Evolutionary conservation across 1,140 invertebrate genomes (phyloP).

Genomic region (Cyphomyrmex costatus): DNA sequence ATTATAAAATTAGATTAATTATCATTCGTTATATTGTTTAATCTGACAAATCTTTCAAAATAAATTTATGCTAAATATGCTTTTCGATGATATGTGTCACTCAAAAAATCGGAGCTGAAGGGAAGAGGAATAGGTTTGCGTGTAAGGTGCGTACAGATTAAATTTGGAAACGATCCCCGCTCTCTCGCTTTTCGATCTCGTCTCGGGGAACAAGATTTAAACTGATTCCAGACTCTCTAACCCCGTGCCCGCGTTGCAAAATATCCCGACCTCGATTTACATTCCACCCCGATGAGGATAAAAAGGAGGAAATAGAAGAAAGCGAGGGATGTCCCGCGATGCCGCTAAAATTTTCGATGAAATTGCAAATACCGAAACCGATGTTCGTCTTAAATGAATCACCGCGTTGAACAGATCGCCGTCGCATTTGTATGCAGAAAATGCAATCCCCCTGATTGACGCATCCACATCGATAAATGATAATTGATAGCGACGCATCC

Average conservation of each 20-base stretch:
- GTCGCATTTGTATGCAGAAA: not conserved
- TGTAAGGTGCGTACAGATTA: conserved; percentile 51
- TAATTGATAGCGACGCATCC: not conserved
- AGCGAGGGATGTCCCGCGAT: conserved; percentile 26
- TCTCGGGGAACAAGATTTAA: conserved; percentile 60
- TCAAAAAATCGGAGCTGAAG: conserved; percentile 27
- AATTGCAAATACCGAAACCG: not conserved
- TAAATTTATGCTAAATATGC: not conserved
- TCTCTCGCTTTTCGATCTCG: conserved; percentile 57
- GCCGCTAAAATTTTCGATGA: conserved; percentile 31
- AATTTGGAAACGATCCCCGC: conserved; percentile 52
- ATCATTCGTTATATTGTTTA: not conserved
- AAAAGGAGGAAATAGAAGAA: conserved; percentile 53
- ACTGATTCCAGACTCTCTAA: conserved; percentile 62
- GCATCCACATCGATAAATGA: not conserved
- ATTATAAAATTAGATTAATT: not conserved
- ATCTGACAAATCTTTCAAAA: not conserved
- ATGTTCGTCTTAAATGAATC: conserved; percentile 5
- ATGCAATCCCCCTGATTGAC: not conserved
- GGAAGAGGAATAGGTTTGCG: conserved; percentile 42
- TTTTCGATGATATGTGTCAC: not conserved
- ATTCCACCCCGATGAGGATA: conserved; percentile 27
- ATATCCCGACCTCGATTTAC: conserved; percentile 63
- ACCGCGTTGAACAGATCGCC: conserved; percentile 1
- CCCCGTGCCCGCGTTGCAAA: conserved; percentile 61